These are phyloP conservation scores for Desoria tigrina DNA, from an alignment of 2,888 invertebrate species.

Conservation along the genomic window DNA sequence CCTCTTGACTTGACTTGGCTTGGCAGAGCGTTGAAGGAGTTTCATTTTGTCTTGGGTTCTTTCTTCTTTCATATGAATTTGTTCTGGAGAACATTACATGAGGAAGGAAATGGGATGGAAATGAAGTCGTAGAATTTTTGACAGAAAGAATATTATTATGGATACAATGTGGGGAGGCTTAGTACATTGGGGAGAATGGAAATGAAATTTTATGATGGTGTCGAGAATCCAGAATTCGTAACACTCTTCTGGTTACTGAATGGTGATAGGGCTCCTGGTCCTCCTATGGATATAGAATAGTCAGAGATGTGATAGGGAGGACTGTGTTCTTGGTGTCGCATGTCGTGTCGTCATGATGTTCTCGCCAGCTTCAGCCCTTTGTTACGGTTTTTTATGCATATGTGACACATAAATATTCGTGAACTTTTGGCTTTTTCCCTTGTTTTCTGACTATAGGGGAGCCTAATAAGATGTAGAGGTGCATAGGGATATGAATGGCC, in stretches of 20 bases:
- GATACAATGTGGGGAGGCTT: slow-evolving; percentile 29
- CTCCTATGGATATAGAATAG: no score
- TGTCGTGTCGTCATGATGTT: slow-evolving; percentile 14
- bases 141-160: slow-evolving; percentile 41
- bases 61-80: neutral
- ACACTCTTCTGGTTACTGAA: neutral
- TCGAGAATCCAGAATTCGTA: slow-evolving; percentile 30
- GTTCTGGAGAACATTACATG: neutral
- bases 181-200: slow-evolving; percentile 32
- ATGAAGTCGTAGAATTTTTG: slow-evolving; percentile 47
- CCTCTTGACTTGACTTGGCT: neutral
- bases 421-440: slow-evolving; percentile 22
- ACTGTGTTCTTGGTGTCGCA: no score
- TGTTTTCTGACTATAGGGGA: neutral
- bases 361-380: neutral
- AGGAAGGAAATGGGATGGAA: slow-evolving; percentile 48
- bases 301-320: no score
- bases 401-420: slow-evolving; percentile 25
- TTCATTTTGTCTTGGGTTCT: neutral
- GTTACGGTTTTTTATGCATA: slow-evolving; percentile 26
- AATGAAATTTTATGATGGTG: slow-evolving; percentile 51
- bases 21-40: neutral
- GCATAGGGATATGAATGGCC: no score
- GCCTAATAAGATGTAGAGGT: no score
- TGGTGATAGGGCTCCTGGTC: neutral